Evolutionary conservation across 2,888 invertebrate genomes (phyloP).

Genomic region (Sceliomorpha sp.): DNA sequence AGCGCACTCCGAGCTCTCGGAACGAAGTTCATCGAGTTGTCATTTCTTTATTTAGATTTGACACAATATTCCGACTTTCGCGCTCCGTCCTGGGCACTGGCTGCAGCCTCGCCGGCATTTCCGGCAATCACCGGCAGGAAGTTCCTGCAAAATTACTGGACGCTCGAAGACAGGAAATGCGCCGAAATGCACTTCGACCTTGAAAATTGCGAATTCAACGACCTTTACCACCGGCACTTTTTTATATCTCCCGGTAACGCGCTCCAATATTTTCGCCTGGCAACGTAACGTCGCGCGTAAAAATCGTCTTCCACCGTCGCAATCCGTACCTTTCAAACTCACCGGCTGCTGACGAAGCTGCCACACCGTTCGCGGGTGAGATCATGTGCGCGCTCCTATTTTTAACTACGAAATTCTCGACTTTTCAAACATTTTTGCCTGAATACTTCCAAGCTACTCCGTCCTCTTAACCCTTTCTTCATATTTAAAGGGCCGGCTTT

Average conservation of each 20-base stretch:
- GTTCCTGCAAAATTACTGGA: constrained; percentile 67
- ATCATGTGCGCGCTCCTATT: too few relatives aligned
- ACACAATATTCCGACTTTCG: constrained; percentile 40
- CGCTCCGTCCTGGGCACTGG: constrained; percentile 7
- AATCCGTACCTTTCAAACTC: too few relatives aligned
- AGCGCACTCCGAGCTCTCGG: neutral
- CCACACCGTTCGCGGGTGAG: too few relatives aligned
- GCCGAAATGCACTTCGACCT: constrained; percentile 35
- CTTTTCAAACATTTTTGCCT: too few relatives aligned
- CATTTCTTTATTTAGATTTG: constrained; percentile 22
- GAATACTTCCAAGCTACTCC: too few relatives aligned
- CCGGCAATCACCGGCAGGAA: constrained; percentile 72
- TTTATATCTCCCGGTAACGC: too few relatives aligned
- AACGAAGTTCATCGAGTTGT: constrained; percentile 8
- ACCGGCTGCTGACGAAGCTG: too few relatives aligned
- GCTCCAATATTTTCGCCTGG: too few relatives aligned
- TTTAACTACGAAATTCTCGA: too few relatives aligned
- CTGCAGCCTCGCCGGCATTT: constrained; percentile 62
- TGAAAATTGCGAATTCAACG: constrained; percentile 24
- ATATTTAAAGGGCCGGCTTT: constrained; percentile 3
- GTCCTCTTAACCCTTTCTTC: too few relatives aligned
- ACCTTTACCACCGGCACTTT: constrained; percentile 18
- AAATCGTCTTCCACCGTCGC: too few relatives aligned
- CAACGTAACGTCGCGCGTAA: too few relatives aligned
- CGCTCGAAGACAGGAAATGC: constrained; percentile 62